phyloP scores from a whole-genome alignment of 1,140 invertebrate species.

The Oppia nitens region DNA sequence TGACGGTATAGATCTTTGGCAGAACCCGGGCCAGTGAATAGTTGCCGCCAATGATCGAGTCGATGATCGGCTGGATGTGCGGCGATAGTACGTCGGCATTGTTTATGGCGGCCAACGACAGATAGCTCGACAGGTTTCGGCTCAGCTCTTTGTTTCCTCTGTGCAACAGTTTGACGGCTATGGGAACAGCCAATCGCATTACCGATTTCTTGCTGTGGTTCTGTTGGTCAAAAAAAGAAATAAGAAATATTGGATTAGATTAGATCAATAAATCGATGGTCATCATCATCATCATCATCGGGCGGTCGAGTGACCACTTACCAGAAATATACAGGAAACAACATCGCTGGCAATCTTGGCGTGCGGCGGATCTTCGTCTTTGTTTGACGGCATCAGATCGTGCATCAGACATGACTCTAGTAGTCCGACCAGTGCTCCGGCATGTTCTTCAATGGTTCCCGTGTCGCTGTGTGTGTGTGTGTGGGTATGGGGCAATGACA shows the following conservation, averaged over 20 bases:
- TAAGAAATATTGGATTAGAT: constrained; percentile 12
- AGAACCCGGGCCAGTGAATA: constrained; percentile 64
- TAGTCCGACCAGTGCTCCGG: constrained; percentile 56
- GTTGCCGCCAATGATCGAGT: constrained; percentile 70
- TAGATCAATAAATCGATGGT: neutral
- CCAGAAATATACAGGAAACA: constrained; percentile 80
- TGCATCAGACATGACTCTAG: constrained; percentile 72
- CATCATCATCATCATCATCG: neutral
- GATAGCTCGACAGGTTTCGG: constrained; percentile 71
- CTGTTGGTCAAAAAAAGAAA: constrained; percentile 27
- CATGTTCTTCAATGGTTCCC: constrained; percentile 65
- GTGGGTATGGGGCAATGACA: constrained; percentile 6
- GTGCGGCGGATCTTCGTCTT: constrained; percentile 75
- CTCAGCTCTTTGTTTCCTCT: constrained; percentile 75
- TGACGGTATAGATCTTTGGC: constrained; percentile 70
- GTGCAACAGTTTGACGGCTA: constrained; percentile 74
- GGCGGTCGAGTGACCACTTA: constrained; percentile 34
- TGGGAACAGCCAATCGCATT: constrained; percentile 70
- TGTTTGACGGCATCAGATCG: constrained; percentile 56
- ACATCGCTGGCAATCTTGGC: constrained; percentile 87
- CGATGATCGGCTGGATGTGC: constrained; percentile 72
- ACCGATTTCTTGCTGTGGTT: constrained; percentile 72
- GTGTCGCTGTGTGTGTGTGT: constrained; percentile 58
- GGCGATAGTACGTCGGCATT: constrained; percentile 64
- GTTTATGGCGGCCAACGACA: constrained; percentile 78